Evolutionary conservation across 2,113 vertebrate species (phyloP).

Genomic region (Limanda limanda): DNA sequence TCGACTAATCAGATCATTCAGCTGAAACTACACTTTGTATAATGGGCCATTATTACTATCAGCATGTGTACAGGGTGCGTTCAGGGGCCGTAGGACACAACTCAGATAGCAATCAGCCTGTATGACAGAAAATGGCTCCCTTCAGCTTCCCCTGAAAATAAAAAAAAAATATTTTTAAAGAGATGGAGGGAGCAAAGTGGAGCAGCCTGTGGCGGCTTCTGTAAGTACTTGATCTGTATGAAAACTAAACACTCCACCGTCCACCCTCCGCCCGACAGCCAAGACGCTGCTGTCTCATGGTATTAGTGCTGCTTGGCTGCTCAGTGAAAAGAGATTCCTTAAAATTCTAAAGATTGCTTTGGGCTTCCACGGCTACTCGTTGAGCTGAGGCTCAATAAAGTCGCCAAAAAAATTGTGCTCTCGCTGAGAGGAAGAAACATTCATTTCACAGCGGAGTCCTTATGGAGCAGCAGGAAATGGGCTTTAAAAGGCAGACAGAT

Average conservation of each 20-base stretch:
- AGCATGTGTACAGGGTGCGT: conserved; percentile 27
- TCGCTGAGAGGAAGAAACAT: conserved; percentile 42
- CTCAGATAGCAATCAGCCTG: conserved; percentile 6
- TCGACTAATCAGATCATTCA: conserved; percentile 26
- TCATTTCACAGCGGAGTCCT: conserved; percentile 61
- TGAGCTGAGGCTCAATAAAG: conserved; percentile 38
- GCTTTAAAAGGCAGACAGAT: conserved; percentile 44
- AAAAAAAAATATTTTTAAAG: neutral
- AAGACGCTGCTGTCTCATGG: conserved; percentile 51
- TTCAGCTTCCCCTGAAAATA: conserved; percentile 39
- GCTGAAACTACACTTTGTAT: conserved; percentile 9
- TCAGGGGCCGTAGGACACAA: conserved; percentile 38
- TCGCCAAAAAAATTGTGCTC: conserved; percentile 32
- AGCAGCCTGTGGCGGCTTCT: conserved; percentile 50
- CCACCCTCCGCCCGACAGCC: conserved; percentile 43
- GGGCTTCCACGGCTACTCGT: conserved; percentile 48
- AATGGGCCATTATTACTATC: conserved; percentile 38
- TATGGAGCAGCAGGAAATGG: conserved; percentile 48
- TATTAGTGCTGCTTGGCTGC: conserved; percentile 59
- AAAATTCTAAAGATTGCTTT: conserved; percentile 63
- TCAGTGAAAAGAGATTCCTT: conserved; percentile 58
- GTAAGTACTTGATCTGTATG: conserved; percentile 53
- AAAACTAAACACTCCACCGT: conserved; percentile 55
- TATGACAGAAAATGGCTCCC: conserved; percentile 49
- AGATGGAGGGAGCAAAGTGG: conserved; percentile 30